Base-by-base conservation (phyloP, 2,888 invertebrate species). In the Celastrina argiolus region DNA sequence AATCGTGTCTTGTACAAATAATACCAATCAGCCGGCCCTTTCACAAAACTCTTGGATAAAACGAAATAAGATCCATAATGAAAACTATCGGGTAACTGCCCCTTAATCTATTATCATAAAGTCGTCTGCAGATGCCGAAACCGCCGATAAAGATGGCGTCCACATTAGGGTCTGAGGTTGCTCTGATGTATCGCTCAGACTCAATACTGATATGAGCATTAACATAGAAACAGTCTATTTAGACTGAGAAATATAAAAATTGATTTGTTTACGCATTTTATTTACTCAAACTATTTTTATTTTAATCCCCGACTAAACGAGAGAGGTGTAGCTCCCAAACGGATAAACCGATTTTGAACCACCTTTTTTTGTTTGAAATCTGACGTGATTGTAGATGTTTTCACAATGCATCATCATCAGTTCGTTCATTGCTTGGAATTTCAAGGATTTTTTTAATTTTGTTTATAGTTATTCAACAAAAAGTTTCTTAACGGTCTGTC, bases 101-200 rank as follows among this genome's bases (percentile, higher is more conserved):
- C 73, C 68, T 73, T 74, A 75, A 73, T 75, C 73, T 76, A 76
- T 77, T 76, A 76, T 74, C 73, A 72, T 76, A 74, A 74, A 75
- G 74, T 74, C 76, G 68, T 71, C 71, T 70, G 71, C 76, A 75
- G 74, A 75, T 74, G 73, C 70, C 67, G 71, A 71, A 69, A 64
- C 65, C 63, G 39, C 64, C 70, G 73, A 73, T 70, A 71, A 73
- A 74, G 73, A 68, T 69, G 64, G 56, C 64, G 14, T 67, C 64
- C 58, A 61, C 64, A 51, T 64, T 34, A 65, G 58, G 65, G 66
- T 31, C 42, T 31, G n/a, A 64, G 64, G 51, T 51, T 10, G 36
- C 26, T 61, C 18, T 61, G 61, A 61, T 39, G 22, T 61, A 61
- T 59, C 14, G 56, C 56, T 36, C 10, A 7, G 0, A 7, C 5